phyloP scores from a whole-genome alignment of 2,888 invertebrate genomes.

The Caenorhabditis virilis region DNA sequence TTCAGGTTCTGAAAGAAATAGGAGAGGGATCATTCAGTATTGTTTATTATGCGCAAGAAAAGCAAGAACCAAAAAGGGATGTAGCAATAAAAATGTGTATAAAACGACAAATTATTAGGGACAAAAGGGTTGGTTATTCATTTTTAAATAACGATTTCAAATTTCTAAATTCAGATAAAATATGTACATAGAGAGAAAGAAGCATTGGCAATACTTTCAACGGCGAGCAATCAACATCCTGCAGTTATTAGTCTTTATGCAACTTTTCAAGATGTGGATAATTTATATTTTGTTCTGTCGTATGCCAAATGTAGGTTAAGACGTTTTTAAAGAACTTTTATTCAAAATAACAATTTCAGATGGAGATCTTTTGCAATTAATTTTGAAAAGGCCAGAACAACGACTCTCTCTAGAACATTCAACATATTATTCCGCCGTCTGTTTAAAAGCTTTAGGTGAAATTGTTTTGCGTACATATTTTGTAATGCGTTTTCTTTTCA shows the following conservation, averaged over 20 bases:
- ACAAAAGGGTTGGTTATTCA: slow-evolving; percentile 82
- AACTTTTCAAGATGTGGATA: slow-evolving; percentile 91
- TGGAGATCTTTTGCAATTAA: slow-evolving; percentile 43
- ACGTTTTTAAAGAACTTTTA: slow-evolving; percentile 2
- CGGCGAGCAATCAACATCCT: slow-evolving; percentile 71
- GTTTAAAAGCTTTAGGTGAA: slow-evolving; percentile 81
- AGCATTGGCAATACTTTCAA: slow-evolving; percentile 72
- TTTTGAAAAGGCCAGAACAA: slow-evolving; percentile 37
- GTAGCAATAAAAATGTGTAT: slow-evolving; percentile 94
- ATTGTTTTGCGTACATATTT: neutral
- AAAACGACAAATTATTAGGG: slow-evolving; percentile 87
- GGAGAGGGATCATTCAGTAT: slow-evolving; percentile 52
- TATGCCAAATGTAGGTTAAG: slow-evolving; percentile 43
- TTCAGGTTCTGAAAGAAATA: slow-evolving; percentile 42
- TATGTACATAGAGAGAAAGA: slow-evolving; percentile 49
- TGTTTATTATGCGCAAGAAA: slow-evolving; percentile 43
- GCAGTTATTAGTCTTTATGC: slow-evolving; percentile 91
- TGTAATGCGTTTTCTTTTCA: slow-evolving; percentile 23
- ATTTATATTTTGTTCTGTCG: slow-evolving; percentile 93
- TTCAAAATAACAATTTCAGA: slow-evolving; percentile 24
- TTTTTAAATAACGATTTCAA: neutral
- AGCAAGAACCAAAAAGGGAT: slow-evolving; percentile 11
- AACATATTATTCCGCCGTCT: slow-evolving; percentile 88
- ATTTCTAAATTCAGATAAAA: slow-evolving; percentile 21
- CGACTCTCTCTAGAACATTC: slow-evolving; percentile 77